Evolutionary conservation across 2,113 vertebrate genomes (phyloP).

Genomic region (Paradisaea rubra): DNA sequence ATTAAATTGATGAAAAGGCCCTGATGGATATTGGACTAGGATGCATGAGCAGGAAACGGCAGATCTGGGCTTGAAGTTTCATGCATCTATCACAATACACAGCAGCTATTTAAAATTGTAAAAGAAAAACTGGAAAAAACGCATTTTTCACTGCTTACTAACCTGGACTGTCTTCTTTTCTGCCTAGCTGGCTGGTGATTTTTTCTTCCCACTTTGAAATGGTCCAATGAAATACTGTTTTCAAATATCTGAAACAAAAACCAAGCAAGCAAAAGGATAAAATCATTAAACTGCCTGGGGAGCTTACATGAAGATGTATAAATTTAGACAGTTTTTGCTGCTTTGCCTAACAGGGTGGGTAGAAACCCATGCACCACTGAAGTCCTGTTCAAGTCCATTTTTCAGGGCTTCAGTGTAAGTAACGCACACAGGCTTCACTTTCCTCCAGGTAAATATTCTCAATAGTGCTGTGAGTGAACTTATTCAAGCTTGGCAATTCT

Average conservation of each 20-base stretch:
- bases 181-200: background rate
- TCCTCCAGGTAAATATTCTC: background rate
- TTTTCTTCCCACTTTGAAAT: background rate
- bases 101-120: background rate
- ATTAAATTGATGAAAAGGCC: background rate
- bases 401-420: background rate
- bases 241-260: background rate
- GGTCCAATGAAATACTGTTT: background rate
- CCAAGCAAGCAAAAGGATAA: background rate
- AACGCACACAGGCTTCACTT: background rate
- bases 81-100: background rate
- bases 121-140: background rate
- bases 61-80: background rate
- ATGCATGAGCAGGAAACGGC: background rate
- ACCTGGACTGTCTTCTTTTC: background rate
- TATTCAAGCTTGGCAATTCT: background rate
- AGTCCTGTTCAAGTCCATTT: background rate
- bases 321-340: background rate
- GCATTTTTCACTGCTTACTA: background rate
- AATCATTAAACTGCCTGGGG: background rate
- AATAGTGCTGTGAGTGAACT: background rate
- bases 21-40: background rate
- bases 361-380: background rate
- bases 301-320: background rate
- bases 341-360: background rate